Evolutionary conservation across 2,797 vertebrate species (phyloP), one percentile per base, ranked within the genome.

Genomic region (Lateolabrax maculatus): DNA sequence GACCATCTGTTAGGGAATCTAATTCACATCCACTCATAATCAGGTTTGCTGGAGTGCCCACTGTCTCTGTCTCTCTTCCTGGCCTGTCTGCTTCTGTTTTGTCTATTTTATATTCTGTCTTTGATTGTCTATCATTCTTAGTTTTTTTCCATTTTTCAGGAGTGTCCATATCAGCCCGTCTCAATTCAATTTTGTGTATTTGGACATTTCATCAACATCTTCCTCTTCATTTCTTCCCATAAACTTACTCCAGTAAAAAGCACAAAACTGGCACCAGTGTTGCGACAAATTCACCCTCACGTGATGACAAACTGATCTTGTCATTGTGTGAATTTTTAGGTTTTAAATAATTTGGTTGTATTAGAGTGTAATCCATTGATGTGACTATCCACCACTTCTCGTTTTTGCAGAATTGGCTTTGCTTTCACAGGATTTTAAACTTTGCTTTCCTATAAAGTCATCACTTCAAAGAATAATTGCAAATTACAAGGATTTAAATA

Each of bases 1-100:
- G 96, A 94, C 98, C 97, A 99, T 99, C 98, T 99, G 98, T 97
- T 98, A 96, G 96, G 96, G 97, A 97, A 99, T 97, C 98, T 98
- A 97, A 99, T 99, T 98, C 97, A 96, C 96, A 97, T 97, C 96
- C 95, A 93, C 92, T 95, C 95, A 95, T 98, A 98, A 99, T 98
- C 97, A 96, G 97, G 97, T 98, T 98, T 98, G 95, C 96, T 95
- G 95, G 97, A 97, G 97, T 96, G 97, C 96, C 97, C 96, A 96
- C 96, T 96, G 90, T 92, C 80, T 86, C 87, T 86, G 51, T 57
- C 76, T 82, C 60, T 71, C 61, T 68, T 63, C 39, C 76, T 58
- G 51, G 29, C 18, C 57, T 69, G 46, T 55, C 55, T 64, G 64
- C 53, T 72, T 84, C 79, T 64, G n/a, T 48, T 58, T 73, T 43